Base-by-base conservation (phyloP, 2,113 vertebrate genomes). In the Otis tarda region DNA sequence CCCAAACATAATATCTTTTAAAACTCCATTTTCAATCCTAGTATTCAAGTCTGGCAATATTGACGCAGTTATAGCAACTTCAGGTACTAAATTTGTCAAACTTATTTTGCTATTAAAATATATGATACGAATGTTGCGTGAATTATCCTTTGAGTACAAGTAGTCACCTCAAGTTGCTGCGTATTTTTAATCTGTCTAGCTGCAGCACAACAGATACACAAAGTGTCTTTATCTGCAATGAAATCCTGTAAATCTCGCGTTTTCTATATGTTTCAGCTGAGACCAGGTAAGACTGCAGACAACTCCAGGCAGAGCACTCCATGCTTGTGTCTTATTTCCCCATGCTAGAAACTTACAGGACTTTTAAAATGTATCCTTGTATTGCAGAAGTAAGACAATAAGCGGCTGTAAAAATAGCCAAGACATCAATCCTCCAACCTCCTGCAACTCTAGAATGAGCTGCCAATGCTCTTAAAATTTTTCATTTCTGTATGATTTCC, bases 61-160 rank as follows among this genome's bases (percentile, higher is more conserved):
- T 41, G 24, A 61, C 28, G 53, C 9, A 65, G 45, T 37, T 45
- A 49, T 8, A 55, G 45, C 39, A 77, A 50, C 35, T 43, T 81
- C 28, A 77, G 35, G 17, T 64, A 69, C 23, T 59, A 47, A 20
- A 49, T 43, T 56, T 49, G 35, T 68, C 31, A 68, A 88, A 50
- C 15, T 45, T 63, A 25, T 16, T 74, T 74, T 49, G 16, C 20
- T 50, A 27, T 53, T 71, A 81, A 88, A 70, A 80, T 37, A 19
- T 7, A 30, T 45, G 17, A 71, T 17, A 52, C 0, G 4, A 67
- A 56, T 2, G 1, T 24, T 56, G 17, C 53, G 39, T 8, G 5
- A 56, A 39, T 49, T 70, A 30, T 53, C 52, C 49, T n/a, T 21
- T 49, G 63, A 84, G n/a, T 75, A 3, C 17, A 69, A 64, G 22